Base-by-base conservation (phyloP, 1,140 invertebrate genomes). In the Heterodera schachtii region DNA sequence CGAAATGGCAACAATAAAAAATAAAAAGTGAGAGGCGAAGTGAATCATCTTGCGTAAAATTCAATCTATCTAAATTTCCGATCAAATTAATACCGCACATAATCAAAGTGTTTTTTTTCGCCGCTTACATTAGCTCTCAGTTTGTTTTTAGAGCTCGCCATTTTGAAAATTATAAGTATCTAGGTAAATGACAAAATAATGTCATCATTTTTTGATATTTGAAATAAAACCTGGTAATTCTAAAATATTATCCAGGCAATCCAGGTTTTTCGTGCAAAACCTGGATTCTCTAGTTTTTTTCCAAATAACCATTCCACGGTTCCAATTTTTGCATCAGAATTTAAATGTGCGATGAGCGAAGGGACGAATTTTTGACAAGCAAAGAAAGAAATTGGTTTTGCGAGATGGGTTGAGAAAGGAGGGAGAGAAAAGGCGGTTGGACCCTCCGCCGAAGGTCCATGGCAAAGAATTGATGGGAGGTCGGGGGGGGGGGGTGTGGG, bases 301-400 rank as follows among this genome's bases (percentile, higher is more conserved):
- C 16, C 11, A 52, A 52, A 11, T 11, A 64, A 19, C 57, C 16
- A 19, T 64, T 64, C 57, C 57, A 13, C 57, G 57, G 52, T 52
- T 2, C 57, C 57, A 19, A 19, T 64, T 60, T 52, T 64, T 64
- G 57, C 57, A 64, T 19, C 49, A 64, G 57, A 64, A 64, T 64
- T 64, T 64, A 19, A 64, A 64, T 64, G 57, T 64, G 57, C 57
- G 19, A 64, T 19, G 57, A 64, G 57, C 57, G 57, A 11, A 52
- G 49, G 31, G 52, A 16, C 52, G 52, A 52, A 64, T 16, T 64
- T 64, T 64, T 11, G 57, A 64, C 57, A 64, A 64, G 57, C 57
- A 64, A 64, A 64, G 57, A 64, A 64, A 64, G 19, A 64, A 64
- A 64, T 64, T 64, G 57, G 57, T 64, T 64, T 64, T 64, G 57